Evolutionary conservation across 2,797 vertebrate genomes (phyloP).

Genomic region (Helostoma temminkii): DNA sequence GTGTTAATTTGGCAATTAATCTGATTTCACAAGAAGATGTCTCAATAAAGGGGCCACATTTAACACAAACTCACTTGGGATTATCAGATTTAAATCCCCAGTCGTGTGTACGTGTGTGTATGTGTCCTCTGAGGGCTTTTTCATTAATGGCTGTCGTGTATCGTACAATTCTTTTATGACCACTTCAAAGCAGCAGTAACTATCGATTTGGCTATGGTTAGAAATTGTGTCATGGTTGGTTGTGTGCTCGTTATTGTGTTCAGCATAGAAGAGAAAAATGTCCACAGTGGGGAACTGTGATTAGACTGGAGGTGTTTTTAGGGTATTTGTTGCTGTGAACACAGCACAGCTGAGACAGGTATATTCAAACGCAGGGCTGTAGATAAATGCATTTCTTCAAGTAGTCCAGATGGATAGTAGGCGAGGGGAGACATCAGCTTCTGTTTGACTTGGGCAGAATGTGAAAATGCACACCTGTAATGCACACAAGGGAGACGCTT

Average conservation of each 20-base stretch:
- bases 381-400: constrained; percentile 44
- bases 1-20: constrained; percentile 75
- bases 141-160: constrained; percentile 11
- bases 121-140: constrained; percentile 3
- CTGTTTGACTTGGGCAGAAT: constrained; percentile 41
- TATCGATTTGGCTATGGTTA: constrained; percentile 34
- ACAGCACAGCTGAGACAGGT: constrained; percentile 21
- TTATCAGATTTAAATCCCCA: constrained; percentile 38
- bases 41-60: constrained; percentile 59
- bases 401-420: constrained; percentile 54
- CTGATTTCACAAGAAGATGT: constrained; percentile 64
- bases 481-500: constrained; percentile 14
- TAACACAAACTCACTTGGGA: constrained; percentile 29
- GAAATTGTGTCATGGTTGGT: constrained; percentile 24
- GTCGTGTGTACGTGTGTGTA: neutral
- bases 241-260: constrained; percentile 31
- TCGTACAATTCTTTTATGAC: constrained; percentile 11
- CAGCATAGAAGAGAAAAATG: constrained; percentile 31
- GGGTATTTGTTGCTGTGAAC: constrained; percentile 40
- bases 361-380: constrained; percentile 20
- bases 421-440: constrained; percentile 26
- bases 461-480: constrained; percentile 43
- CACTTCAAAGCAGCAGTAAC: constrained; percentile 32
- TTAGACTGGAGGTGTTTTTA: constrained; percentile 22
- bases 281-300: constrained; percentile 14